These are phyloP conservation scores for Botia kubotai DNA, from an alignment of 2,797 vertebrate species.

Conservation along the genomic window DNA sequence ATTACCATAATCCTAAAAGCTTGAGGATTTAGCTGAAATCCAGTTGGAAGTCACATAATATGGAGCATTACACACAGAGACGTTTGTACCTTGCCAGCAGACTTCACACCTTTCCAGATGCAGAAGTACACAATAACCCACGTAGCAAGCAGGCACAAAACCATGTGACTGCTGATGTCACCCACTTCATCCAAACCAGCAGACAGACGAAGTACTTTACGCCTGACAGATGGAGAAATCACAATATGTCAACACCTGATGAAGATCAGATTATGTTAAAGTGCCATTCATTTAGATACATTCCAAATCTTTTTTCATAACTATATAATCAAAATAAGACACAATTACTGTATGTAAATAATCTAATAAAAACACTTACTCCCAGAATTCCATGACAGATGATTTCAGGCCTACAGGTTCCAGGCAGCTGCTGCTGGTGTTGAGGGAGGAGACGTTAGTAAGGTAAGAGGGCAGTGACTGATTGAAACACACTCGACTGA, in stretches of 20 bases:
- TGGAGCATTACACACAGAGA: not conserved
- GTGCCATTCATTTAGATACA: too few relatives aligned
- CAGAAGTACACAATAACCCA: constrained; percentile 89
- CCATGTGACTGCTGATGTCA: constrained; percentile 82
- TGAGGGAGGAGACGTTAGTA: constrained; percentile 63
- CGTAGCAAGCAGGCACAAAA: constrained; percentile 80
- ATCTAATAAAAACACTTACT: constrained; percentile 74
- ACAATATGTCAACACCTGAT: too few relatives aligned
- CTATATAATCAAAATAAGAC: too few relatives aligned
- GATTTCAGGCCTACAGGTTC: constrained; percentile 79
- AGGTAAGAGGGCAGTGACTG: constrained; percentile 62
- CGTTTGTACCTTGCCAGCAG: constrained; percentile 81
- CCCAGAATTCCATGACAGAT: constrained; percentile 86
- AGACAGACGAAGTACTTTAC: constrained; percentile 83
- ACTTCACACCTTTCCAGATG: constrained; percentile 88
- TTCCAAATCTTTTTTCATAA: too few relatives aligned
- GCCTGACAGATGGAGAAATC: constrained; percentile 65
- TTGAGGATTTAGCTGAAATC: not conserved
- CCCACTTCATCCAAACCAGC: constrained; percentile 81
- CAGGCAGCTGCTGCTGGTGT: constrained; percentile 75
- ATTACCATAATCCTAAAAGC: not conserved
- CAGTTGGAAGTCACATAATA: too few relatives aligned
- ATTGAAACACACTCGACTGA: constrained; percentile 77
- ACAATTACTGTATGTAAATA: not conserved
- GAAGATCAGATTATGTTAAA: too few relatives aligned